Conservation (phyloP, 2,797 vertebrate genomes). For the Sebastes wilsoni region DNA sequence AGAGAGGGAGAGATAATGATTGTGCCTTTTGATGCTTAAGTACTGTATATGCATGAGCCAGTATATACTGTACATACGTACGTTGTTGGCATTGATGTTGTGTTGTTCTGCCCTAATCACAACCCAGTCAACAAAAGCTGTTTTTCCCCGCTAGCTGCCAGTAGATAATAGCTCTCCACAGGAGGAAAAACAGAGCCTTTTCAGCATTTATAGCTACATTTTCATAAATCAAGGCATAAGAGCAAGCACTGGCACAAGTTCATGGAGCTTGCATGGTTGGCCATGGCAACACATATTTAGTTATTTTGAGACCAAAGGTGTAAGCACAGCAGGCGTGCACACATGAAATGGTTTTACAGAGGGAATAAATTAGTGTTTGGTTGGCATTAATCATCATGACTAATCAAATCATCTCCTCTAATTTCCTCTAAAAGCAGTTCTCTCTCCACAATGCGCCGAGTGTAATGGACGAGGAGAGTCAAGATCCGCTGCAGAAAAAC, state of each 20-base stretch:
- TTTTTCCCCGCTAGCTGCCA: constrained; percentile 28
- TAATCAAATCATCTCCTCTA: constrained; percentile 70
- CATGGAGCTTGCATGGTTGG: background rate
- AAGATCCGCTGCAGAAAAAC: constrained; percentile 39
- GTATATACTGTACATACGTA: background rate
- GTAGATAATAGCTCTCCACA: constrained; percentile 39
- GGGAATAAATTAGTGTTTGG: constrained; percentile 53
- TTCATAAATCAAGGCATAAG: constrained; percentile 21
- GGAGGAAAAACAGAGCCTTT: constrained; percentile 35
- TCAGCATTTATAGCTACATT: constrained; percentile 22
- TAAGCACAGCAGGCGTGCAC: constrained; percentile 4
- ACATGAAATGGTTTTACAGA: constrained; percentile 37
- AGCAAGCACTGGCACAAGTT: constrained; percentile 13
- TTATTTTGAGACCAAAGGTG: constrained; percentile 11
- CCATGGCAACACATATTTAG: background rate
- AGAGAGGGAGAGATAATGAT: background rate
- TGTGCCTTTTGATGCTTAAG: background rate
- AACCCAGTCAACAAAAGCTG: constrained; percentile 51
- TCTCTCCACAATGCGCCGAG: constrained; percentile 33
- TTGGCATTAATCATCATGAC: constrained; percentile 63
- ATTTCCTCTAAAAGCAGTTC: constrained; percentile 61
- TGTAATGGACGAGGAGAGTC: constrained; percentile 65
- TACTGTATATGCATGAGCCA: constrained; percentile 10
- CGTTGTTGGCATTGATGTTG: constrained; percentile 15
- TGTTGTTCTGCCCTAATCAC: constrained; percentile 51